Evolutionary conservation across 92 coral and sea anemone species (phyloP), one percentile per base, ranked within the genome.

Genomic region (Nematostella vectensis): DNA sequence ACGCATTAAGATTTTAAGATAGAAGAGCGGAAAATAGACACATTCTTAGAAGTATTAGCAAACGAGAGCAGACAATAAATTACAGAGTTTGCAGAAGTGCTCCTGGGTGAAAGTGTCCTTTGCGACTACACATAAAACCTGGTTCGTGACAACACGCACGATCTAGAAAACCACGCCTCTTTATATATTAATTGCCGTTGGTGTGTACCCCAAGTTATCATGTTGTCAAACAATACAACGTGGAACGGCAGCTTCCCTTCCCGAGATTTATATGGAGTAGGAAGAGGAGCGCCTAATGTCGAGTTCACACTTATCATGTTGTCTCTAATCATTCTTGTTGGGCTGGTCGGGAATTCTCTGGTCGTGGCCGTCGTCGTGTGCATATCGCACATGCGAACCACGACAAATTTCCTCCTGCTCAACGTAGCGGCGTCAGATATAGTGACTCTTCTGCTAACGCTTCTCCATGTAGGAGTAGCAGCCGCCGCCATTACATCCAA

Each of bases 391-490:
- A 77, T 77, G 83, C 36, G 65, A 39, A 77, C 77, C 0, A 77
- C 83, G 0, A 77, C 77, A 13, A 77, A 77, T 57, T 48, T 53
- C 15, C 68, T 77, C 1, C 54, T 77, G 17, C 37, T 69, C 12
- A 77, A 77, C 68, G 83, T 77, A 2, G 83, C 83, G 3, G 68
- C 52, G 27, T 77, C 83, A 22, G 83, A 77, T 38, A 77, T 77
- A 49, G 33, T 56, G 12, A 69, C 72, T 0, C 48, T 77, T 31
- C 18, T 69, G 1, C 49, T 77, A 3, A 77, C 83, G 12, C 62
- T 63, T 1, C 36, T 63, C 25, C 83, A 77, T 31, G 48, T 75
- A 4, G 50, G 40, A 6, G 55, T 56, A 23, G 21, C 11, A 10
- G 51, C 51, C 4, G 9, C 11, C 4, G 21, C 18, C 4, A 6